Evolutionary conservation across 2,888 invertebrate genomes (phyloP).

Genomic region (Dynastes maya): DNA sequence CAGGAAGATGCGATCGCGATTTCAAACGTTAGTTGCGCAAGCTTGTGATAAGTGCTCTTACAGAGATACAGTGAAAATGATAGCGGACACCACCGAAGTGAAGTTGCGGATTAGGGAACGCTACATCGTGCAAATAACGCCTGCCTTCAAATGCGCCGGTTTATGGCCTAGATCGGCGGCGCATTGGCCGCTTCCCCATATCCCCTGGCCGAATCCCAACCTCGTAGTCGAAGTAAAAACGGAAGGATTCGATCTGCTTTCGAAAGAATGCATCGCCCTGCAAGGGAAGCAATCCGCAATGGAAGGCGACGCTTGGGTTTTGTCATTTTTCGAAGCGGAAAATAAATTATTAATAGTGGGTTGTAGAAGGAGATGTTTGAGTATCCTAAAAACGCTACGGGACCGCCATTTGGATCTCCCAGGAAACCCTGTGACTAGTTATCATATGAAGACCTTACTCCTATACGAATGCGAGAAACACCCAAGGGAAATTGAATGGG

Average conservation of each 20-base stretch:
- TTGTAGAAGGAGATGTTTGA: conserved; percentile 88
- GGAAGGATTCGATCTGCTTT: conserved; percentile 94
- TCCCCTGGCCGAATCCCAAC: conserved; percentile 94
- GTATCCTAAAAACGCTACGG: conserved; percentile 90
- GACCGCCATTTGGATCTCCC: conserved; percentile 92
- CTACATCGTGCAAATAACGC: conserved; percentile 94
- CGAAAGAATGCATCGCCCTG: conserved; percentile 86
- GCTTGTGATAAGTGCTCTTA: conserved; percentile 95
- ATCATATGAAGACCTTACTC: conserved; percentile 91
- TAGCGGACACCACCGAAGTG: conserved; percentile 94
- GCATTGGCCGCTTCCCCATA: conserved; percentile 93
- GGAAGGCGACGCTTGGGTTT: conserved; percentile 97
- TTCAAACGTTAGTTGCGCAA: conserved; percentile 90
- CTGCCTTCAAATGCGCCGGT: conserved; percentile 94
- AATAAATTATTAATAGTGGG: conserved; percentile 90
- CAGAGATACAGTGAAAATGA: conserved; percentile 93
- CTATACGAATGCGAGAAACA: conserved; percentile 98
- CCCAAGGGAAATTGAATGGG: conserved; percentile 94
- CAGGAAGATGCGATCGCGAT: conserved; percentile 92
- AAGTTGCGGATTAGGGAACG: conserved; percentile 90
- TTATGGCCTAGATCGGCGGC: conserved; percentile 96
- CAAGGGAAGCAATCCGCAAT: conserved; percentile 91
- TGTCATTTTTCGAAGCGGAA: conserved; percentile 93
- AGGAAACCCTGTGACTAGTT: conserved; percentile 91
- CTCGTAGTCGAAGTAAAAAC: conserved; percentile 94